These are phyloP conservation scores for Sebastes aleutianus DNA, from an alignment of 2,797 vertebrate species.

Conservation along the genomic window DNA sequence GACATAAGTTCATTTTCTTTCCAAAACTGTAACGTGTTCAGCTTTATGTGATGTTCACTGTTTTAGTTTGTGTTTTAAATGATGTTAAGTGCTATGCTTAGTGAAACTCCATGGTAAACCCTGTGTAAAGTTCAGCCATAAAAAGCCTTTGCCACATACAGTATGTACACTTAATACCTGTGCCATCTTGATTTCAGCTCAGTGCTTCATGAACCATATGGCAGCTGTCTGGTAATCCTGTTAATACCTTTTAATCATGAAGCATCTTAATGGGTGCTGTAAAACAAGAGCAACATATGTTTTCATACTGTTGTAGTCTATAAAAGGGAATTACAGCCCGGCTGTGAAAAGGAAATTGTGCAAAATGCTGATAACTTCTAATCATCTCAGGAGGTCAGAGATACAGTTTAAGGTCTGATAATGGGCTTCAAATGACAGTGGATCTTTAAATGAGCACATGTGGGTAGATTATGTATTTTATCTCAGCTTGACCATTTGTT, in stretches of 20 bases:
- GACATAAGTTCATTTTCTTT: background rate
- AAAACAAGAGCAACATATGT: constrained; percentile 22
- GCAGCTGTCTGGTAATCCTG: constrained; percentile 60
- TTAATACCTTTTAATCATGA: constrained; percentile 71
- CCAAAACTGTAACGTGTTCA: no score
- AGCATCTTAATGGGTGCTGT: constrained; percentile 41
- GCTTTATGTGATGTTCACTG: background rate
- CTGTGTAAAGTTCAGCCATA: background rate
- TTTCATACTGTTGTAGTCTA: background rate
- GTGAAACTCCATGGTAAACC: background rate
- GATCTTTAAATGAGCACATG: background rate
- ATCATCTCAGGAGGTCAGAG: background rate
- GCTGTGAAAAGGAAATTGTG: constrained; percentile 22
- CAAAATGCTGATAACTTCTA: background rate
- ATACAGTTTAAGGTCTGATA: background rate
- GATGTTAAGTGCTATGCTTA: background rate
- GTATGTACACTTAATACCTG: constrained; percentile 3
- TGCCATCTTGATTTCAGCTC: constrained; percentile 36
- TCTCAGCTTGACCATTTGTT: background rate
- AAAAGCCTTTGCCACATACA: background rate
- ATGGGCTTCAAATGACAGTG: background rate
- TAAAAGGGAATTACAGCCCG: constrained; percentile 12
- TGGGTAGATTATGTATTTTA: background rate
- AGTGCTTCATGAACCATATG: constrained; percentile 59
- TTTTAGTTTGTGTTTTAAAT: background rate